Base-by-base conservation (phyloP, 1,140 invertebrate species). In the Drosophila kurseongensis region DNA sequence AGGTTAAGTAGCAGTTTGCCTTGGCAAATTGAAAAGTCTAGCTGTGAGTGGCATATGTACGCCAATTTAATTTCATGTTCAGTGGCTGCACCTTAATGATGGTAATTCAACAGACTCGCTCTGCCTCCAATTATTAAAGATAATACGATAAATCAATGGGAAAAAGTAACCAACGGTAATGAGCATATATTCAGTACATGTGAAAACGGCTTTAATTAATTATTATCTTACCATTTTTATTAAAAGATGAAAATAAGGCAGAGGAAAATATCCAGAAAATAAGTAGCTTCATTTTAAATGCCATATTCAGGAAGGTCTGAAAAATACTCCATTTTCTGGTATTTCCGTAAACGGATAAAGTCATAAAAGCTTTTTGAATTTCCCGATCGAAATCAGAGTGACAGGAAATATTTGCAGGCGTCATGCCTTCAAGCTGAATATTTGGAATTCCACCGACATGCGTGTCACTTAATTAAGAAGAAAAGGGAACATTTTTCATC, bases 21-120 rank as follows among this genome's bases (percentile, higher is more conserved):
- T 44, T 48, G 35, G 48, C 47, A 58, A 52, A 67, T 47, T 59
- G 52, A 75, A 75, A 71, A 42, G 42, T 71, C 36, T 50, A 14
- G 23, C 18, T 36, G 40, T 3, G 6, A 32, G 16, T 32, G 55
- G 10, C 38, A 35, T 16, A 29, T 40, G 14, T 14, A 18, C 4
- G 14, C 5, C 16, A 10, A n/a, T 29, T 44, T 23, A 9, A 23
- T 12, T 6, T 5, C 32, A 23, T 5, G 32, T 38, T 29, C 23
- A 54, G 56, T 41, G 18, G 16, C 52, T 29, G 18, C 10, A 7
- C 14, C 59, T 52, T 75, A 75, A 74, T 45, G 72, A 74, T 10
- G 59, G 40, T 35, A 51, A 58, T 67, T 47, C 47, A 63, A n/a
- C 35, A 29, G 50, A 10, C 18, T 8, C n/a, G 9, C 27, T 16